Percentiles rank a stretch among this genome's conserved stretches.
phyloP scores from a whole-genome alignment of 2,888 invertebrate species.

The Ectobius pallidus region DNA sequence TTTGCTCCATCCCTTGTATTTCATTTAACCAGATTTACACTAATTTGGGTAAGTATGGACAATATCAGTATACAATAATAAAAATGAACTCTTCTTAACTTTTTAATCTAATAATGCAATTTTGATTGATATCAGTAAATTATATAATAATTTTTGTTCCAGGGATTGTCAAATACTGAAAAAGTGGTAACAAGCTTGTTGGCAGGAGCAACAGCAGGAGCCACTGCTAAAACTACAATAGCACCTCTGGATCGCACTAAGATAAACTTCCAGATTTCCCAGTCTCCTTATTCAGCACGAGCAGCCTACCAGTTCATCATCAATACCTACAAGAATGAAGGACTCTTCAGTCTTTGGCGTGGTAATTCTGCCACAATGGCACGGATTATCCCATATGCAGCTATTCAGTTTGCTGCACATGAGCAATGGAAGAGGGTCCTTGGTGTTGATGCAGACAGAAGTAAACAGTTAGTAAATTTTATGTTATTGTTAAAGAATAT shows the following conservation, averaged over 20 bases:
- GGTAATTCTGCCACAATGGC: slow-evolving; percentile 99
- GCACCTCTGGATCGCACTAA: slow-evolving; percentile 98
- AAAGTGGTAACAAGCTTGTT: slow-evolving; percentile 80
- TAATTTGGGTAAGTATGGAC: too few relatives aligned
- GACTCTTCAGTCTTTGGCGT: slow-evolving; percentile 87
- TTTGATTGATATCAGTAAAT: too few relatives aligned
- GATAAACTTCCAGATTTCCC: slow-evolving; percentile 90
- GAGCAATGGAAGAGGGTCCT: slow-evolving; percentile 94
- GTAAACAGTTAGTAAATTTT: slow-evolving; percentile 33
- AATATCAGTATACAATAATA: too few relatives aligned
- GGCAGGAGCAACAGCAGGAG: slow-evolving; percentile 94
- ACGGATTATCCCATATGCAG: slow-evolving; percentile 94
- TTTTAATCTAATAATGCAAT: too few relatives aligned
- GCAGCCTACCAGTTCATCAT: slow-evolving; percentile 73
- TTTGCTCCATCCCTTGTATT: too few relatives aligned
- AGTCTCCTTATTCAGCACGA: slow-evolving; percentile 72
- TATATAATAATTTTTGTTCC: background rate
- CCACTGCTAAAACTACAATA: slow-evolving; percentile 92
- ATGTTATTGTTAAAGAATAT: background rate
- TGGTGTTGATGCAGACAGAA: slow-evolving; percentile 61
- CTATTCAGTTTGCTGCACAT: slow-evolving; percentile 96
- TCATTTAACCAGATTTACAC: too few relatives aligned
- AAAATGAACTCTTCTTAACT: too few relatives aligned
- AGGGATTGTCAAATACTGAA: slow-evolving; percentile 59
- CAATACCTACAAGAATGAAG: slow-evolving; percentile 74